Evolutionary conservation across 2,113 vertebrate genomes (phyloP).

Genomic region (Cavia aperea): DNA sequence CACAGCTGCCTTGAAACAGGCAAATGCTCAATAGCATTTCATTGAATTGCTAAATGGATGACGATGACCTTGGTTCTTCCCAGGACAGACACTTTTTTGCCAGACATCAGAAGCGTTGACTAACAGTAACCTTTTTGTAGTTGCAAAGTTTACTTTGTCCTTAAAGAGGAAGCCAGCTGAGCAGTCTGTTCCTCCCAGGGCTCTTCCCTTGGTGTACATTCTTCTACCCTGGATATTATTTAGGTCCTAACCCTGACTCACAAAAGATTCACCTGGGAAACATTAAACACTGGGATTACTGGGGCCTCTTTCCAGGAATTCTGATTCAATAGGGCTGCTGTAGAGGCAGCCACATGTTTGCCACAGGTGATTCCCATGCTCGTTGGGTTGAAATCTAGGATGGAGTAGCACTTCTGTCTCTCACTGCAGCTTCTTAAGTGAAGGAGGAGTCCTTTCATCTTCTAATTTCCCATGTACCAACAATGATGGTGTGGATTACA

Average conservation of each 20-base stretch:
- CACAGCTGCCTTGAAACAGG: constrained; percentile 2
- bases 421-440: background rate
- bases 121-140: background rate
- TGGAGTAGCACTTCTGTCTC: background rate
- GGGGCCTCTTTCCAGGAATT: background rate
- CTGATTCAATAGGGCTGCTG: background rate
- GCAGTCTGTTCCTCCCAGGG: background rate
- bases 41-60: background rate
- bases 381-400: background rate
- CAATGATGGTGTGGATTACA: background rate
- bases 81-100: background rate
- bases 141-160: background rate
- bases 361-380: background rate
- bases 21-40: background rate
- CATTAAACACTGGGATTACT: background rate
- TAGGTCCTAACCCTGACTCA: background rate
- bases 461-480: background rate
- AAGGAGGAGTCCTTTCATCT: background rate
- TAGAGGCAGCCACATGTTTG: background rate
- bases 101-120: background rate
- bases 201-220: background rate
- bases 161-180: background rate
- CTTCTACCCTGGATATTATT: background rate
- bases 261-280: background rate
- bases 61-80: constrained; percentile 30